Evolutionary conservation across 1,140 invertebrate genomes (phyloP), one percentile per base, ranked within the genome.

Genomic region (Drosophila repletoides): DNA sequence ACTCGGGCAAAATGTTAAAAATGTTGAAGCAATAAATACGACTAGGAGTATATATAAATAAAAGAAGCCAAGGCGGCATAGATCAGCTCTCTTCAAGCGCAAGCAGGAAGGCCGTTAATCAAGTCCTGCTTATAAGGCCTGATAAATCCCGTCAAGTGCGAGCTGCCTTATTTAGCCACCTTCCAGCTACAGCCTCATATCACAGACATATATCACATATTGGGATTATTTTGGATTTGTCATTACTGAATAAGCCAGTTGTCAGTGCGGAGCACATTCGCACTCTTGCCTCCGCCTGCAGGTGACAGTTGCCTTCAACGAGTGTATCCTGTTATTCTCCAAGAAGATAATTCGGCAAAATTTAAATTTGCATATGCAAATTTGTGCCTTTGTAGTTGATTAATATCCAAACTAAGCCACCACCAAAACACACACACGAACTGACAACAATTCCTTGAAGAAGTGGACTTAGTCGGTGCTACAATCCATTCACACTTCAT

Each of bases 101-200:
- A n/a, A 43, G 7, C 10, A 41, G 73, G 43, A 66, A 76, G 52
- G 53, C 73, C 61, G 61, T 76, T 76, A 76, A 69, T 76, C 43
- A 72, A n/a, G n/a, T n/a, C n/a, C n/a, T n/a, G n/a, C n/a, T n/a
- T n/a, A n/a, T n/a, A n/a, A 56, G 52, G 48, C 49, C 55, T 61
- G 73, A 76, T 76, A 76, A 76, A 36, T 51, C 36, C 41, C 29
- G n/a, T n/a, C n/a, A n/a, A n/a, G n/a, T n/a, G n/a, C n/a, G n/a
- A n/a, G n/a, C n/a, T n/a, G n/a, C n/a, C n/a, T n/a, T n/a, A n/a
- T n/a, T n/a, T n/a, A n/a, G n/a, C n/a, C n/a, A n/a, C n/a, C n/a
- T n/a, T n/a, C n/a, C n/a, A n/a, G n/a, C n/a, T n/a, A n/a, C n/a
- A n/a, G n/a, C n/a, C n/a, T n/a, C n/a, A n/a, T n/a, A n/a, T n/a